Evolutionary conservation across 1,140 invertebrate genomes (phyloP).

Genomic region (Drosophila bocki): DNA sequence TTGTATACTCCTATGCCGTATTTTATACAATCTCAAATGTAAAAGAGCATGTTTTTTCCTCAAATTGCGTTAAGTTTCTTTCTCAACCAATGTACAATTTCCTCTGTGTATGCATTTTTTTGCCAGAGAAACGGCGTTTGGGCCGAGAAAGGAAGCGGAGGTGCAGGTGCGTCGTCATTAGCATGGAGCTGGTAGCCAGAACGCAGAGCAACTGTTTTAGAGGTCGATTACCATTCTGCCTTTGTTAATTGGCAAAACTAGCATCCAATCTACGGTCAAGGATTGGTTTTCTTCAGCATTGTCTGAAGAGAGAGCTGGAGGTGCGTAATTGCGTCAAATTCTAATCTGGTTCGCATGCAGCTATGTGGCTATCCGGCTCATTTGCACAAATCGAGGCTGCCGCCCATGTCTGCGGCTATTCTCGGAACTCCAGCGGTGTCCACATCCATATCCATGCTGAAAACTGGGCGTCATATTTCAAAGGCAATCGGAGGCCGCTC

Average conservation of each 20-base stretch:
- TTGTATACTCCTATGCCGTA: background rate
- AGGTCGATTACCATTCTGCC: slow-evolving; percentile 19
- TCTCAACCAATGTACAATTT: background rate
- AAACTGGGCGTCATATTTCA: slow-evolving; percentile 75
- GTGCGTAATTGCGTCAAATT: slow-evolving; percentile 53
- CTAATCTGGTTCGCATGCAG: slow-evolving; percentile 38
- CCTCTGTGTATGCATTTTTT: background rate
- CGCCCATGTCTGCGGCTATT: slow-evolving; percentile 29
- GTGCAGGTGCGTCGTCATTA: slow-evolving; percentile 25
- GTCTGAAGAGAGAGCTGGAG: background rate
- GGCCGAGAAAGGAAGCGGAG: background rate
- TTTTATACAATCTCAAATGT: background rate
- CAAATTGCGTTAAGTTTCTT: background rate
- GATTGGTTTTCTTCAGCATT: slow-evolving; percentile 15
- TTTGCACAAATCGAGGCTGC: slow-evolving; percentile 39
- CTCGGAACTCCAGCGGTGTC: slow-evolving; percentile 45
- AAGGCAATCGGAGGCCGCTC: slow-evolving; percentile 30
- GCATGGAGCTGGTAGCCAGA: slow-evolving; percentile 3
- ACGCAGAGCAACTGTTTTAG: slow-evolving; percentile 22
- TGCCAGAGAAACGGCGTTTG: slow-evolving; percentile 32
- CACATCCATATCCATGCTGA: slow-evolving; percentile 46
- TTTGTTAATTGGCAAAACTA: slow-evolving; percentile 29
- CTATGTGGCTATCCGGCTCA: slow-evolving; percentile 25
- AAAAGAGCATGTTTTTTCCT: background rate
- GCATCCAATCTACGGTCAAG: slow-evolving; percentile 4